These are phyloP conservation scores for Platypus cylindrus DNA, from an alignment of 2,888 invertebrate species.

Conservation along the genomic window DNA sequence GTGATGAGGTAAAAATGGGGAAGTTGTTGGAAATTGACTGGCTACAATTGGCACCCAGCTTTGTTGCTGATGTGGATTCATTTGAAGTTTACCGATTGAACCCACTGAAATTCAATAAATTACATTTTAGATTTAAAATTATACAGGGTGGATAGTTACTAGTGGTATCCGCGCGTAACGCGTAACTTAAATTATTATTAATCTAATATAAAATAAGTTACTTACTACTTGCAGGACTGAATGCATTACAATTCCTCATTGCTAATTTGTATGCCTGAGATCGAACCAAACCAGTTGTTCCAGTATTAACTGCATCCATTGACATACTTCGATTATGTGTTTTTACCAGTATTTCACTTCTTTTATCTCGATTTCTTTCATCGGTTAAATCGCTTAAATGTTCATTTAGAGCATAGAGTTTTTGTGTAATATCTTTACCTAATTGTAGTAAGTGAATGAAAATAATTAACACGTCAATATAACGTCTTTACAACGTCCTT, in stretches of 20 bases:
- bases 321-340: conserved; percentile 58
- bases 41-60: conserved; percentile 59
- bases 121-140: background rate
- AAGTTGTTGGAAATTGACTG: conserved; percentile 56
- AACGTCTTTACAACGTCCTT: no score
- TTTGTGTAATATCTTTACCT: conserved; percentile 75
- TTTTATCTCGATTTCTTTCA: conserved; percentile 26
- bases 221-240: conserved; percentile 13
- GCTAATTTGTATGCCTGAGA: conserved; percentile 48
- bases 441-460: no score
- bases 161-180: no score
- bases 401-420: conserved; percentile 70
- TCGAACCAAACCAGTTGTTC: conserved; percentile 58
- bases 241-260: conserved; percentile 30
- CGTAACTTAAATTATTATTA: no score
- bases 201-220: conserved; percentile 2
- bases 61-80: conserved; percentile 28
- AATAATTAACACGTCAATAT: no score
- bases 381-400: conserved; percentile 46
- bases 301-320: conserved; percentile 66
- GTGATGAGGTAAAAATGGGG: conserved; percentile 46
- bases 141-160: no score
- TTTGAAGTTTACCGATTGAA: conserved; percentile 37
- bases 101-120: conserved; percentile 27
- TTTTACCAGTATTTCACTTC: conserved; percentile 32